A percentile compares a stretch with the other conserved stretches of the same genome.
Evolutionary conservation across 2,113 vertebrate species (phyloP).

Genomic region (Furnarius figulus): DNA sequence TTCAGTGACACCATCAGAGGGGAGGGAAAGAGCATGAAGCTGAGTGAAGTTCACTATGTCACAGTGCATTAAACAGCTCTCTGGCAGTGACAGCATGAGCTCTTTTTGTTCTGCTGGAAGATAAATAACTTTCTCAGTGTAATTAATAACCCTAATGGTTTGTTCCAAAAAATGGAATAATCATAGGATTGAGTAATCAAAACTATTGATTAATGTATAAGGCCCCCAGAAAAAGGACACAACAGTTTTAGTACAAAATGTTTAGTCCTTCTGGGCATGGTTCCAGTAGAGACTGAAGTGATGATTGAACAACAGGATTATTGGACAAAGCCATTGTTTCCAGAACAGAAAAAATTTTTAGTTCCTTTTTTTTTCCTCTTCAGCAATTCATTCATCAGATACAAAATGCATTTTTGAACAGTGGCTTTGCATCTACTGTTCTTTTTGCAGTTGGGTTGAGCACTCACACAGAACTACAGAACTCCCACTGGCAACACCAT

Average conservation of each 20-base stretch:
- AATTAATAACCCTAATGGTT: slow-evolving; percentile 48
- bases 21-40: neutral
- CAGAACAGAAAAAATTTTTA: neutral
- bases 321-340: slow-evolving; percentile 24
- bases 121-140: slow-evolving; percentile 44
- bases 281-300: slow-evolving; percentile 5
- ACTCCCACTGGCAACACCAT: neutral
- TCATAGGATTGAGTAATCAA: slow-evolving; percentile 52
- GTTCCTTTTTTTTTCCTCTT: neutral
- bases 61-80: neutral
- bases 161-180: slow-evolving; percentile 45
- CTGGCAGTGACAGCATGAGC: neutral
- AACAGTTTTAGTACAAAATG: neutral
- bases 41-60: neutral
- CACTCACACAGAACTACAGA: neutral
- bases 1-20: neutral
- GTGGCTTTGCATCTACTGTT: neutral
- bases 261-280: slow-evolving; percentile 19
- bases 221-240: neutral
- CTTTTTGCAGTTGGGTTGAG: neutral
- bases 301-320: slow-evolving; percentile 11
- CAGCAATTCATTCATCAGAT: slow-evolving; percentile 27
- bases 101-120: neutral
- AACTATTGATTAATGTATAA: slow-evolving; percentile 45
- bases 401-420: neutral